Conservation (phyloP, 2,888 invertebrate genomes). For the Drosophila lutescens region DNA sequence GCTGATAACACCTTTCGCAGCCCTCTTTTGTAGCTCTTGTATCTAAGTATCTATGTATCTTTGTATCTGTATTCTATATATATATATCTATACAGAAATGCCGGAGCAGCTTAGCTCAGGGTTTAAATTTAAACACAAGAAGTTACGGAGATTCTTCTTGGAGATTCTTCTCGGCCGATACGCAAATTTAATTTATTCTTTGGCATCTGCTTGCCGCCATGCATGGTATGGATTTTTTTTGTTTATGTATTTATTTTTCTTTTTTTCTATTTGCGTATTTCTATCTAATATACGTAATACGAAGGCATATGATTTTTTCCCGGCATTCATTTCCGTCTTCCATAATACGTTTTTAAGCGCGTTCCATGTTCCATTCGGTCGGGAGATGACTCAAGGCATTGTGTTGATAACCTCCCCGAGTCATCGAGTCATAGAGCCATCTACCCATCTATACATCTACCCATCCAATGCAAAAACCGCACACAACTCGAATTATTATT, state of each 20-base stretch:
- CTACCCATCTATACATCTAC: background rate
- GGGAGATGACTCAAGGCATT: constrained; percentile 71
- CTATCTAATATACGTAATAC: constrained; percentile 36
- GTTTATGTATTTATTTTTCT: background rate
- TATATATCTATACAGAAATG: constrained; percentile 38
- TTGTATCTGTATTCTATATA: constrained; percentile 16
- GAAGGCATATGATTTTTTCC: constrained; percentile 52
- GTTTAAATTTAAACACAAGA: constrained; percentile 71
- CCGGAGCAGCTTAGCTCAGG: constrained; percentile 66
- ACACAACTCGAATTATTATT: constrained; percentile 54
- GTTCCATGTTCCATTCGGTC: constrained; percentile 55
- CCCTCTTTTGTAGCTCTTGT: constrained; percentile 19
- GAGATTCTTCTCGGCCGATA: constrained; percentile 34
- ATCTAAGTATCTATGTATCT: constrained; percentile 17
- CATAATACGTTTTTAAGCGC: constrained; percentile 80
- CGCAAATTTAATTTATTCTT: constrained; percentile 76
- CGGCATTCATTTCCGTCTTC: constrained; percentile 81
- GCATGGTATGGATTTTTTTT: constrained; percentile 47
- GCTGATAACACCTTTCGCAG: constrained; percentile 58
- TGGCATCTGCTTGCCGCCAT: constrained; percentile 65
- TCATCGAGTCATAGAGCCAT: constrained; percentile 5
- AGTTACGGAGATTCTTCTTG: constrained; percentile 42
- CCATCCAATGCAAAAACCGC: constrained; percentile 50
- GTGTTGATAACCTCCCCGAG: constrained; percentile 68
- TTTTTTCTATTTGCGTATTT: constrained; percentile 54